Conservation (phyloP, 2,113 vertebrate species). For the Labrus mixtus region DNA sequence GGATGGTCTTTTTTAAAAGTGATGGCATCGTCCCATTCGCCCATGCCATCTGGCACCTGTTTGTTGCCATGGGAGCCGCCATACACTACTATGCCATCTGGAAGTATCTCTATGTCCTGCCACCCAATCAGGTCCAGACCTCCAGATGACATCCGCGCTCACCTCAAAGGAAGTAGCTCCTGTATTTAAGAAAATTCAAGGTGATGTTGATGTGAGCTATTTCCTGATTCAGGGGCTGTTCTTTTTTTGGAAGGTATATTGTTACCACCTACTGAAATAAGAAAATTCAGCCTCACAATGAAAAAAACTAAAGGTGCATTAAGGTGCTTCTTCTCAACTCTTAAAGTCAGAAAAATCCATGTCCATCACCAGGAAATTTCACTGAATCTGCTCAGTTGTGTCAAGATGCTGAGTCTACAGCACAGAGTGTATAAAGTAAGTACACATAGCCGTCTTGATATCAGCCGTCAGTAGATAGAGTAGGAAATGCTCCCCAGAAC, state of each 20-base stretch:
- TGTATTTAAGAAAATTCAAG: slow-evolving; percentile 17
- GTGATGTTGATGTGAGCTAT: slow-evolving; percentile 37
- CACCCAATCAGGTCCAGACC: slow-evolving; percentile 79
- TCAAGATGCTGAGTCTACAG: not conserved
- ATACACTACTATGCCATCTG: slow-evolving; percentile 97
- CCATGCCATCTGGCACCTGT: slow-evolving; percentile 97
- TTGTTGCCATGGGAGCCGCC: slow-evolving; percentile 92
- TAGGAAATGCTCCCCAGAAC: too few relatives aligned
- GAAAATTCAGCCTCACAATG: not conserved
- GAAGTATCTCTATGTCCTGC: slow-evolving; percentile 91
- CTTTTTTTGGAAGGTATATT: slow-evolving; percentile 17
- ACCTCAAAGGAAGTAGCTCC: slow-evolving; percentile 53
- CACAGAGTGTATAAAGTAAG: not conserved
- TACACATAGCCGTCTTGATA: too few relatives aligned
- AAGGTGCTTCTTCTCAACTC: slow-evolving; percentile 19
- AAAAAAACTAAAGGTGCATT: slow-evolving; percentile 28
- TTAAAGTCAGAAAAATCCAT: not conserved
- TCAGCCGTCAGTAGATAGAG: too few relatives aligned
- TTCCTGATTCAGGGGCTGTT: slow-evolving; percentile 40
- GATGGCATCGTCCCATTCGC: slow-evolving; percentile 95
- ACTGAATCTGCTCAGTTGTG: not conserved
- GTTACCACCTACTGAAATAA: slow-evolving; percentile 2
- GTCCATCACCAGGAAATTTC: slow-evolving; percentile 8
- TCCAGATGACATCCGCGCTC: slow-evolving; percentile 84
- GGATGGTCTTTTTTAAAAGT: slow-evolving; percentile 96